Conservation (phyloP, 2,888 invertebrate species). For the Aethes cnicana region DNA sequence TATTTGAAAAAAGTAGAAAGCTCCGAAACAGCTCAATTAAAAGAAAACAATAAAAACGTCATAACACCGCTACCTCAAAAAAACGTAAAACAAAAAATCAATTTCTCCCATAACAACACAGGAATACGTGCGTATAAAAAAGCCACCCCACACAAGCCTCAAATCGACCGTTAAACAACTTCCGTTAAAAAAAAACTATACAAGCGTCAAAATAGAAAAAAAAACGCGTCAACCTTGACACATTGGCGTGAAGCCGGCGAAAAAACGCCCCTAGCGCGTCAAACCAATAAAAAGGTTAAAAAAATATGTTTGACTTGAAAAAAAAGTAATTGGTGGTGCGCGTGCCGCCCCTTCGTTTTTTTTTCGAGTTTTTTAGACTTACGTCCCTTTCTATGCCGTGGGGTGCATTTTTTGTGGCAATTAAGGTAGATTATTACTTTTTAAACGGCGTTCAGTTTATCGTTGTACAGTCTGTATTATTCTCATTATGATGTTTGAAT, state of each 20-base stretch:
- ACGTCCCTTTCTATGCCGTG: conserved; percentile 48
- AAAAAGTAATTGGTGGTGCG: conserved; percentile 75
- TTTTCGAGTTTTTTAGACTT: conserved; percentile 45
- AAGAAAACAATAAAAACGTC: background rate
- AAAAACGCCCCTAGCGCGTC: conserved; percentile 65
- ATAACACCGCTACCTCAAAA: conserved; percentile 25
- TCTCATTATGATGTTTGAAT: conserved; percentile 35
- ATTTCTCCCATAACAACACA: conserved; percentile 31
- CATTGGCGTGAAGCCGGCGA: conserved; percentile 51
- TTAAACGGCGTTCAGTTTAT: conserved; percentile 44
- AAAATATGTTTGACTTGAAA: conserved; percentile 57
- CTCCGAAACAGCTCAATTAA: background rate
- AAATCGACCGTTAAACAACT: conserved; percentile 68
- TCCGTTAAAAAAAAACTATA: conserved; percentile 39
- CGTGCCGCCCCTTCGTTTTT: conserved; percentile 72
- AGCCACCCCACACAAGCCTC: conserved; percentile 40
- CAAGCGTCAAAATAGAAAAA: conserved; percentile 32
- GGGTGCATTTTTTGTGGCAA: conserved; percentile 75
- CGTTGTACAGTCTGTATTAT: conserved; percentile 46
- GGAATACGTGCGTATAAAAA: conserved; percentile 43
- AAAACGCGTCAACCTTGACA: conserved; percentile 64
- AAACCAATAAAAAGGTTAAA: conserved; percentile 71
- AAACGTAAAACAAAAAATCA: conserved; percentile 28
- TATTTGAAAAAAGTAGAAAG: too few relatives aligned
- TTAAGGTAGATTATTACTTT: conserved; percentile 65